Evolutionary conservation across 2,888 invertebrate species (phyloP), one percentile per base, ranked within the genome.

Genomic region (Bellardia bayeri): DNA sequence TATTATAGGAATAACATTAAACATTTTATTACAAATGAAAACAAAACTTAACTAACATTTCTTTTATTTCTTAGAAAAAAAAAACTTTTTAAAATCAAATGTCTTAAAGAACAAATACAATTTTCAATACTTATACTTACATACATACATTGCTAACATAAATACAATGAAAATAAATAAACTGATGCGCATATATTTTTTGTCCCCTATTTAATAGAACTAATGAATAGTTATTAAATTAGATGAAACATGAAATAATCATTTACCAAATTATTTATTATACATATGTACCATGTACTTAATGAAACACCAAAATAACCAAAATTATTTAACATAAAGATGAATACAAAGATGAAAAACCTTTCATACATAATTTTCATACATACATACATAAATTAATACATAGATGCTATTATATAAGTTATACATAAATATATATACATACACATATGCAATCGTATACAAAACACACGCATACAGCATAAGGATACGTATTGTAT

Each of bases 91-190:
- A 58, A 69, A 87, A 84, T 79, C 72, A 84, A 87, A 87, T 74
- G 51, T 87, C 84, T 78, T 68, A 74, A 82, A 87, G 66, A 74
- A 69, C n/a, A 63, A 83, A 79, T 71, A 74, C 66, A 72, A 81
- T 64, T 30, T 68, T 75, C 8, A 61, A 61, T 78, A 51, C 37
- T 9, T 1, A 30, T 23, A 40, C 54, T 69, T 42, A 16, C 13
- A 61, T 51, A 49, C n/a, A 9, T 30, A 30, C 30, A 30, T 58
- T 58, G 58, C 58, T 30, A 49, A 51, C 23, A 56, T 56, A 68
- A 68, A 14, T 51, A 76, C 13, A 30, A 58, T 56, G 23, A 16
- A 30, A 49, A 23, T 9, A 30, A 30, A 14, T 33, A 33, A 75
- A 82, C 40, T 61, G 54, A 69, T 51, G 33, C 78, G 72, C 66